Conservation (phyloP, 2,888 invertebrate species). For the Parnassius glacialis region DNA sequence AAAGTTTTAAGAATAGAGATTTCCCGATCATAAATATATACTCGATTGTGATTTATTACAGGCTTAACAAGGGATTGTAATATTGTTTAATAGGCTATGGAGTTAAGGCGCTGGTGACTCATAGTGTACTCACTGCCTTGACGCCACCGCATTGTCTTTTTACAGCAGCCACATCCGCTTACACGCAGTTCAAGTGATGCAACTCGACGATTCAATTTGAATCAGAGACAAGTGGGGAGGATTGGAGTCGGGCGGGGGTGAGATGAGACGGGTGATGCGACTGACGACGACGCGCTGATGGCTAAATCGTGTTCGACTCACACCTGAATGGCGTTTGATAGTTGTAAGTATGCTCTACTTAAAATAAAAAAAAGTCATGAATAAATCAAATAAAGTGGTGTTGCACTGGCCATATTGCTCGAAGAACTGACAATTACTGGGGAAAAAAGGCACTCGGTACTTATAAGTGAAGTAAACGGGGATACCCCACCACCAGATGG, state of each 20-base stretch:
- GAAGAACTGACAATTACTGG: too few relatives aligned
- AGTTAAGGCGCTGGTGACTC: conserved; percentile 3
- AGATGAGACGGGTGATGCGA: conserved; percentile 35
- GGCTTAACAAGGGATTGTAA: conserved; percentile 1
- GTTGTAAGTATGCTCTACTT: conserved; percentile 47
- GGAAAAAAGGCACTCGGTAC: too few relatives aligned
- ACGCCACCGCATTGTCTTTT: conserved; percentile 25
- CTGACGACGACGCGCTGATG: conserved; percentile 70
- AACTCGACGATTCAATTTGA: conserved; percentile 72
- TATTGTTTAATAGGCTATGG: conserved; percentile 7
- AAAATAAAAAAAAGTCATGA: too few relatives aligned
- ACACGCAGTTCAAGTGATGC: conserved; percentile 56
- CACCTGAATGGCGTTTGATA: conserved; percentile 58
- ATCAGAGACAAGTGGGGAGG: conserved; percentile 47
- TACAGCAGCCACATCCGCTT: conserved; percentile 51
- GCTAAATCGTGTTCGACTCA: conserved; percentile 77
- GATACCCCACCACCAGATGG: too few relatives aligned
- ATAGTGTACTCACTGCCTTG: conserved; percentile 6
- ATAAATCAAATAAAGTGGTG: too few relatives aligned
- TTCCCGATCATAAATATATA: background rate
- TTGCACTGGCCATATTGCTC: too few relatives aligned
- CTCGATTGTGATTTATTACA: background rate
- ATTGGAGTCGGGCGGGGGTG: conserved; percentile 32
- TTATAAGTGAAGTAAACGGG: too few relatives aligned
- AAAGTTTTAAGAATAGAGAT: too few relatives aligned